Evolutionary conservation across 2,113 vertebrate species (phyloP).

Genomic region (Sciurus niger): DNA sequence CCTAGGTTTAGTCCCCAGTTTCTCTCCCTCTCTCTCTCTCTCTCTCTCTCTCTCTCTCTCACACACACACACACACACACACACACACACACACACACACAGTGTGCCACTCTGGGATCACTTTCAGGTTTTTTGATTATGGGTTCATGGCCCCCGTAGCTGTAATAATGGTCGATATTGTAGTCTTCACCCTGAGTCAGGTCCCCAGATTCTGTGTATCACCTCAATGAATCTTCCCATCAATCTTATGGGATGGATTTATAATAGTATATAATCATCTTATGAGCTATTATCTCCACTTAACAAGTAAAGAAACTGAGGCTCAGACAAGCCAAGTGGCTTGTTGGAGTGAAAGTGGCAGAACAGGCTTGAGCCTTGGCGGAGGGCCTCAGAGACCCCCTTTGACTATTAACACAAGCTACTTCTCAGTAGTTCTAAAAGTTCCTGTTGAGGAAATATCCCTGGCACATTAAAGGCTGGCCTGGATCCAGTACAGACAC

Average conservation of each 20-base stretch:
- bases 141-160: neutral
- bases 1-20: no score
- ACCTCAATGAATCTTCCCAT: neutral
- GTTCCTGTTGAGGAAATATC: constrained; percentile 35
- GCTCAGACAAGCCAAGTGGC: constrained; percentile 22
- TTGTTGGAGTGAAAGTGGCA: neutral
- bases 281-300: neutral
- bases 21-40: no score
- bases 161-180: neutral
- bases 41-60: no score
- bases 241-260: neutral
- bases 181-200: neutral
- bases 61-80: no score
- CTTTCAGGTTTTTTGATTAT: constrained; percentile 18
- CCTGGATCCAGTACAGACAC: neutral
- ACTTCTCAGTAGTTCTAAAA: neutral
- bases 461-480: neutral
- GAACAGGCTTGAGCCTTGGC: neutral
- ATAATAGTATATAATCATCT: neutral
- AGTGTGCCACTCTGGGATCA: neutral
- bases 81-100: no score
- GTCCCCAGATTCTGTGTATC: neutral
- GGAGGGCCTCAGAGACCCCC: no score
- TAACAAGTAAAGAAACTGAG: constrained; percentile 50
- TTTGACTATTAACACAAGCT: constrained; percentile 35